Evolutionary conservation across 2,888 invertebrate species (phyloP).

Genomic region (Stictocephala bisonia): DNA sequence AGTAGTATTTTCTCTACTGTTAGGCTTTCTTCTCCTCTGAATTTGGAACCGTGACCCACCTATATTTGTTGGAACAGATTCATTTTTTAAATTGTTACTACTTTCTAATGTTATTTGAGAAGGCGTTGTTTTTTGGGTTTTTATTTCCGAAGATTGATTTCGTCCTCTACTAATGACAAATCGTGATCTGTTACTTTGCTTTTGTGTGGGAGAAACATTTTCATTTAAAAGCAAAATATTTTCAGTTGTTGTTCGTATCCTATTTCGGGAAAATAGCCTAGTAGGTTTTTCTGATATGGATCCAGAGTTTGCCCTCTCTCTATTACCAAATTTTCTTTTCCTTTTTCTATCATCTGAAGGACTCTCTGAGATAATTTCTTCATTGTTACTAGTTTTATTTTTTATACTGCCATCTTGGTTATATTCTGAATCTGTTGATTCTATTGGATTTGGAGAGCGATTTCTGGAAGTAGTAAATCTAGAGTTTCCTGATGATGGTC

Average conservation of each 20-base stretch:
- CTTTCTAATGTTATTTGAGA: slow-evolving; percentile 14
- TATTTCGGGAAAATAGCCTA: slow-evolving; percentile 26
- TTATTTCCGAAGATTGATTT: neutral
- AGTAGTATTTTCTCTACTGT: neutral
- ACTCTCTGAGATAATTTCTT: slow-evolving; percentile 37
- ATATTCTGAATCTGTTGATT: neutral
- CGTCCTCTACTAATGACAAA: slow-evolving; percentile 34
- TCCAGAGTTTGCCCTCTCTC: neutral
- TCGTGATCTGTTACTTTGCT: slow-evolving; percentile 17
- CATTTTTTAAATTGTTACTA: neutral
- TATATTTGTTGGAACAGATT: slow-evolving; percentile 4
- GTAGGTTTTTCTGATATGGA: slow-evolving; percentile 32
- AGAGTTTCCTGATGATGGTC: slow-evolving; percentile 14
- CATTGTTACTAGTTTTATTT: slow-evolving; percentile 30
- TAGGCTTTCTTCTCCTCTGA: slow-evolving; percentile 31
- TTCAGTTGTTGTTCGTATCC: slow-evolving; percentile 22
- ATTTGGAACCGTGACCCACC: slow-evolving; percentile 30
- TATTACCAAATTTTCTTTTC: neutral
- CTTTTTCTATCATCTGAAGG: slow-evolving; percentile 6
- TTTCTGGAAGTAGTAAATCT: slow-evolving; percentile 3
- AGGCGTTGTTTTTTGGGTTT: neutral
- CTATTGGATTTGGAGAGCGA: slow-evolving; percentile 43
- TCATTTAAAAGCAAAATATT: neutral
- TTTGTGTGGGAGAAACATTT: slow-evolving; percentile 11
- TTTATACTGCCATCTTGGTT: neutral